A percentile compares a stretch with the other conserved stretches of the same genome.
These are phyloP conservation scores for Scolanthus callimorphus DNA, from an alignment of 92 coral and sea anemone species.

Conservation along the genomic window DNA sequence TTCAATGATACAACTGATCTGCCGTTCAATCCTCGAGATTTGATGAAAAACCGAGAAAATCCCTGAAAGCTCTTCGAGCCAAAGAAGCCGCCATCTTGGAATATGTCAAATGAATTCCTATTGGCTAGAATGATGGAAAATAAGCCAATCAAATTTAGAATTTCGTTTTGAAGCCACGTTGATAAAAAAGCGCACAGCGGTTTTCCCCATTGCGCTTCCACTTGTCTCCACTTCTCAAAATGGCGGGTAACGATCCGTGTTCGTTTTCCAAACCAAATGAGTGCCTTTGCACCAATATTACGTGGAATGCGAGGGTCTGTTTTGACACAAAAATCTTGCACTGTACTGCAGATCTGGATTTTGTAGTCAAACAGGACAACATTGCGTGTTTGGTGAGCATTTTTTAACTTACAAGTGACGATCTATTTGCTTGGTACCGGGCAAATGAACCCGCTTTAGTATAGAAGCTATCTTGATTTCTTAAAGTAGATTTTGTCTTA, in stretches of 20 bases:
- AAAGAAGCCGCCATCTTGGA: constrained; percentile 54
- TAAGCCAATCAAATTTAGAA: neutral
- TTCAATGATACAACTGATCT: neutral
- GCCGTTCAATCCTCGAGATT: neutral
- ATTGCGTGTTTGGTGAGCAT: constrained; percentile 57
- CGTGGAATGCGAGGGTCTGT: constrained; percentile 63
- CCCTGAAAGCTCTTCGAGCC: constrained; percentile 9
- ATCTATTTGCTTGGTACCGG: too few species aligned
- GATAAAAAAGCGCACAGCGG: neutral
- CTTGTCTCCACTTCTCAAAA: constrained; percentile 26
- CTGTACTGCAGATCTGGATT: constrained; percentile 59
- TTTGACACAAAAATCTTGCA: constrained; percentile 64
- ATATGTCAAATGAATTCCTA: neutral
- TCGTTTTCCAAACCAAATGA: constrained; percentile 59
- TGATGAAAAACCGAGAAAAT: constrained; percentile 11
- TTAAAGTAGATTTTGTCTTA: too few species aligned
- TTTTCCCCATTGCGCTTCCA: neutral
- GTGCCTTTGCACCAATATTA: constrained; percentile 52
- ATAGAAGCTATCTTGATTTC: too few species aligned
- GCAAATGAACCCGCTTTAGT: too few species aligned
- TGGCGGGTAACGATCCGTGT: constrained; percentile 80
- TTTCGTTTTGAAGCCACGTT: neutral
- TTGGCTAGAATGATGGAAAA: neutral
- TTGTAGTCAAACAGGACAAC: constrained; percentile 52
- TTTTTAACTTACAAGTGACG: neutral